Conservation (phyloP, 1,140 invertebrate genomes). For the Scaptomyza montana region DNA sequence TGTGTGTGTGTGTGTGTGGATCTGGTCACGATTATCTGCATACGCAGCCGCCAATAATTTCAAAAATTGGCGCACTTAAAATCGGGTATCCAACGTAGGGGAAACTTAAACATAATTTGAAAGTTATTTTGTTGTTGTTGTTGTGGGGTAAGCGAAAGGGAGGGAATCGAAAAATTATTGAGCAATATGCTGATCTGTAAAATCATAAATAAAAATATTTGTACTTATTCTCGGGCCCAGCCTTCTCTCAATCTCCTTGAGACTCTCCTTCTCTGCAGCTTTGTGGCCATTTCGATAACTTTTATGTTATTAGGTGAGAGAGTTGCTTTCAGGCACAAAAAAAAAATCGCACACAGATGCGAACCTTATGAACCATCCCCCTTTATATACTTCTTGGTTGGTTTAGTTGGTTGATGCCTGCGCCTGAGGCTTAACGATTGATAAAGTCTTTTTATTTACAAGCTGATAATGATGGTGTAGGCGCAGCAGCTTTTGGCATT, state of each 20-base stretch:
- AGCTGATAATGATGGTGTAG: constrained; percentile 82
- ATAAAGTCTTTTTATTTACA: constrained; percentile 82
- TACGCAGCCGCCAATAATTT: constrained; percentile 79
- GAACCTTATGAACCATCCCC: too few relatives aligned
- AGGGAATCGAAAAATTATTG: constrained; percentile 65
- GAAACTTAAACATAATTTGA: constrained; percentile 63
- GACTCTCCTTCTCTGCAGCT: not conserved
- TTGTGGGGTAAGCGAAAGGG: not conserved
- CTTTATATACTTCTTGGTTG: not conserved
- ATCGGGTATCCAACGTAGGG: not conserved
- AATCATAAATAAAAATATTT: constrained; percentile 83
- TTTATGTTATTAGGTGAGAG: constrained; percentile 81
- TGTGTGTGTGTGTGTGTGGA: constrained; percentile 35
- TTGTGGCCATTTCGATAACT: constrained; percentile 59
- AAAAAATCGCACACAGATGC: too few relatives aligned
- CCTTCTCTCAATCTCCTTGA: constrained; percentile 16
- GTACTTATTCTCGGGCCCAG: constrained; percentile 50
- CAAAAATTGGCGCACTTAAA: constrained; percentile 78
- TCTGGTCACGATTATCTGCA: constrained; percentile 79
- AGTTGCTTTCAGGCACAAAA: constrained; percentile 54
- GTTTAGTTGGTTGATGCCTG: constrained; percentile 16
- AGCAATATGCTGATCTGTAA: constrained; percentile 82
- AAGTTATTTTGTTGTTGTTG: constrained; percentile 67
- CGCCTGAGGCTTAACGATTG: constrained; percentile 71
- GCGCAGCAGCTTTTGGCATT: constrained; percentile 75